Base-by-base conservation (phyloP, 2,797 vertebrate genomes). In the Hybognathus amarus region DNA sequence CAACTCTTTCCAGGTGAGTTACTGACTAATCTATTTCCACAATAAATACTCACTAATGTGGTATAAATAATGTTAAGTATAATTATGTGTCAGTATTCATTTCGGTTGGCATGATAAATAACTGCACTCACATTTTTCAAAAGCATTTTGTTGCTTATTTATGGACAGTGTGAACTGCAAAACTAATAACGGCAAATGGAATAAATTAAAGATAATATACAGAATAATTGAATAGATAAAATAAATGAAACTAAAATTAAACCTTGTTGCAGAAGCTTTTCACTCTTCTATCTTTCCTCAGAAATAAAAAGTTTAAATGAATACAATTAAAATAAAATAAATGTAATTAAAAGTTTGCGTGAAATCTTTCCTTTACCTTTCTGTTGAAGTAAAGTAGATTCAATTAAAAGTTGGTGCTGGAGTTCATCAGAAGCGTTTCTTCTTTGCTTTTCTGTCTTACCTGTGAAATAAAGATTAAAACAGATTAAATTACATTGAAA, bases 1-100 rank as follows among this genome's bases (percentile, higher is more conserved):
- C 92, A 98, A 97, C 88, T 97, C 97, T 0, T 97, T 97, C 86
- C 97, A 97, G 97, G 97, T 97, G 78, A 30, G 54, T 76, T 33
- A 12, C 56, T 71, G n/a, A 84, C 40, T 38, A 47, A 17, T 63
- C 42, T 36, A 18, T n/a, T 63, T 61, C 38, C 11, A 24, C 38
- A 5, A 7, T 30, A 30, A 64, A 42, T 15, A 42, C 20, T 38
- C 30, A 10, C 11, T 30, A 42, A 73, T 45, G 24, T 13, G 38
- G 20, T 1, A 1, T 63, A 15, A 27, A 67, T n/a, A 24, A 70
- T 2, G 2, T 24, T 52, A 5, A 20, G 3, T 70, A 24, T 70
- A 27, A 71, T 78, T 6, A 56, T 33, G 18, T 30, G 4, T 3
- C 22, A 17, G 5, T 63, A 64, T 33, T 27, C 13, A 47, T 59